phyloP scores from a whole-genome alignment of 2,113 vertebrate genomes.

The Butorides virescens region DNA sequence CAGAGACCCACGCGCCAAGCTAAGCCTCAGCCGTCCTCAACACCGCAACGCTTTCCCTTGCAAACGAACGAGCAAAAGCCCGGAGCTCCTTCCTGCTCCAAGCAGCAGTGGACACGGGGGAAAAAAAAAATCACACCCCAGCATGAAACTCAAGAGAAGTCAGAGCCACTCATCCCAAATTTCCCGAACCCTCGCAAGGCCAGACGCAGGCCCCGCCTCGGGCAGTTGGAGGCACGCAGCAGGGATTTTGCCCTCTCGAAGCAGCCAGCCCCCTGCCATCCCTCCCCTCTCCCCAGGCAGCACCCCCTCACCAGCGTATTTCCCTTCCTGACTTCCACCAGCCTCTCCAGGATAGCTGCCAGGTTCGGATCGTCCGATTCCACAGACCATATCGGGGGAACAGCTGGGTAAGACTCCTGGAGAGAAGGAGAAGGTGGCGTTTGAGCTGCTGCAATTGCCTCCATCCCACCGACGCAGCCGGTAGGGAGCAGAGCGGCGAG shows the following conservation, averaged over 20 bases:
- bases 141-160: background rate
- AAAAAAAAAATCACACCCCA: background rate
- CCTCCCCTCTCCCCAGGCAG: background rate
- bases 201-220: fast-evolving
- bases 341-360: constrained; percentile 90
- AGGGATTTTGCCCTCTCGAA: background rate
- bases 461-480: fast-evolving
- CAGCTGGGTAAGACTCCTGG: constrained; percentile 92
- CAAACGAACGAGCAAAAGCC: fast-evolving
- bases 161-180: background rate
- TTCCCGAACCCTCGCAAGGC: background rate
- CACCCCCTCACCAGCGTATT: constrained; percentile 83
- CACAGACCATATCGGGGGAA: constrained; percentile 95
- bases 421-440: background rate
- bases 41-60: too few relatives aligned
- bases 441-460: background rate
- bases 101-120: fast-evolving
- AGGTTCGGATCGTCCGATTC: constrained; percentile 95
- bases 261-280: too few relatives aligned
- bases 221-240: background rate
- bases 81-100: background rate
- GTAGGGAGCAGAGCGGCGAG: fast-evolving
- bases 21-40: background rate
- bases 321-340: constrained; percentile 93
- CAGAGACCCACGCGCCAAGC: fast-evolving